A percentile compares a stretch with the other conserved stretches of the same genome.
phyloP scores from a whole-genome alignment of 2,797 vertebrate species.

The Sebastes glaucus region DNA sequence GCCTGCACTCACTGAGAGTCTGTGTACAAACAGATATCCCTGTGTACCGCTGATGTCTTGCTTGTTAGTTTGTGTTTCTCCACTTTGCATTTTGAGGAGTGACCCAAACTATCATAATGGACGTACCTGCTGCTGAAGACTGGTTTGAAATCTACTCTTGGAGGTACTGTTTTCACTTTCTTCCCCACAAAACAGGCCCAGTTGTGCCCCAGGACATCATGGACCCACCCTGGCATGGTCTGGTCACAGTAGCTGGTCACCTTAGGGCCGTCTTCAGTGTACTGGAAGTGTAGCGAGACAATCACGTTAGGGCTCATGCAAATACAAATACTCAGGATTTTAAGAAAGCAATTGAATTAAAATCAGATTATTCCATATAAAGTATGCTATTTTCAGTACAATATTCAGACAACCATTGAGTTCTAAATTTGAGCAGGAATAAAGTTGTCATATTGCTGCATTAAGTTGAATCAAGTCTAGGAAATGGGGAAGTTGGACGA shows the following conservation, averaged over 20 bases:
- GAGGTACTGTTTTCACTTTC: constrained; percentile 72
- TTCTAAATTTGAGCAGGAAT: neutral
- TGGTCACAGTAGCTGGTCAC: constrained; percentile 94
- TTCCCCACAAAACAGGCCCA: constrained; percentile 95
- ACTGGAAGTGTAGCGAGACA: constrained; percentile 78
- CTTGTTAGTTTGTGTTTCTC: neutral
- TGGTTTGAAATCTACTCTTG: constrained; percentile 33
- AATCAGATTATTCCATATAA: neutral
- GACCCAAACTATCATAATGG: neutral
- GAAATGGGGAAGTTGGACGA: constrained; percentile 42
- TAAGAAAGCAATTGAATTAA: neutral
- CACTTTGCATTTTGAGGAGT: neutral
- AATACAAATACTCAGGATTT: neutral
- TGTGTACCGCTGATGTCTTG: neutral
- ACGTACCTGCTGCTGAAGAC: constrained; percentile 61
- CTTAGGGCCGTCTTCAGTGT: constrained; percentile 80
- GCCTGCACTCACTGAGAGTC: neutral
- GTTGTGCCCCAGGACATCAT: constrained; percentile 92
- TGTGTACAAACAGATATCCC: neutral
- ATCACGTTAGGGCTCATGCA: neutral
- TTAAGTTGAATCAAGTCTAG: neutral
- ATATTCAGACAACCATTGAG: neutral
- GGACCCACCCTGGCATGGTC: constrained; percentile 93
- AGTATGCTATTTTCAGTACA: neutral
- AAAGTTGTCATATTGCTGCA: neutral